These are phyloP conservation scores for Nasonia oneida DNA, from an alignment of 2,888 invertebrate species.

Conservation along the genomic window DNA sequence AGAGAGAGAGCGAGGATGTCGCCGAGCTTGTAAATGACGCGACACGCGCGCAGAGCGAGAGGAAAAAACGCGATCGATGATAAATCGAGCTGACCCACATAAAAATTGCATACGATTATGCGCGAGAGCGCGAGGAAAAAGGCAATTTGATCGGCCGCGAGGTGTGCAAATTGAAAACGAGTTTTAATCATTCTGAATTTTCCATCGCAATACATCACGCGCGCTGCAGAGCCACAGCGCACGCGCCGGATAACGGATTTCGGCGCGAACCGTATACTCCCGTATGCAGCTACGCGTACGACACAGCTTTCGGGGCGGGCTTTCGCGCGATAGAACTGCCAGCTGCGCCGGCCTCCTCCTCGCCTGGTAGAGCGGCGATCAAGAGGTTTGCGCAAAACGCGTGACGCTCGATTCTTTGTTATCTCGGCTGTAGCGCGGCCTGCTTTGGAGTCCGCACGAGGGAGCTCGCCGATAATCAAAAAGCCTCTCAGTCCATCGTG, in stretches of 20 bases:
- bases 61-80: background rate
- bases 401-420: constrained; percentile 51
- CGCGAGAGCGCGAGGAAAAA: background rate
- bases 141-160: background rate
- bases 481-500: no score
- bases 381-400: constrained; percentile 77
- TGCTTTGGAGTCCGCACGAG: no score
- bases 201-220: background rate
- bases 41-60: background rate
- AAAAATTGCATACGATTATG: constrained; percentile 3
- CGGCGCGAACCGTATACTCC: background rate
- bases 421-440: no score
- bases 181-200: background rate
- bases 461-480: no score
- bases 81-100: constrained; percentile 8
- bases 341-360: constrained; percentile 64
- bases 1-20: background rate
- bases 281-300: no score
- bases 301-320: no score
- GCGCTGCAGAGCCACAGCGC: no score
- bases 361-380: constrained; percentile 74
- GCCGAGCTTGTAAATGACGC: background rate
- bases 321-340: constrained; percentile 29
- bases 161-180: background rate
- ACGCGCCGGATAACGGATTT: background rate